Evolutionary conservation across 1,140 invertebrate species (phyloP).

Genomic region (Drosophila athabasca): DNA sequence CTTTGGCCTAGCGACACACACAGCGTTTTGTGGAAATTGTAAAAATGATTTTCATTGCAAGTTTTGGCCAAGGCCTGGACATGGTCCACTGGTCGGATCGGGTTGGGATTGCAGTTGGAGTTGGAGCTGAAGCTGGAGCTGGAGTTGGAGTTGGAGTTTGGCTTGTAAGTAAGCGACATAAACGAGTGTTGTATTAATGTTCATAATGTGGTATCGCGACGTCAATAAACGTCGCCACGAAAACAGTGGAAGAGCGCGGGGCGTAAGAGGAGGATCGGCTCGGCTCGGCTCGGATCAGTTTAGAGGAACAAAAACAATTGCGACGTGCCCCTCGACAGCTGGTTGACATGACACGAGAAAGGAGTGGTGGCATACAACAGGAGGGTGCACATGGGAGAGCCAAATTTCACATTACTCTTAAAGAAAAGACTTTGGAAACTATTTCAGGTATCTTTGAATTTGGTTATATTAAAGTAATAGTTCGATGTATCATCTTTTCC

Average conservation of each 20-base stretch:
- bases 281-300: conserved; percentile 15
- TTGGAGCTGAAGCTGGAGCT: conserved; percentile 11
- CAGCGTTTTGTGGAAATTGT: conserved; percentile 75
- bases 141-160: too few relatives aligned
- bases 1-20: conserved; percentile 56
- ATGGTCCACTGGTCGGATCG: conserved; percentile 31
- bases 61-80: conserved; percentile 41
- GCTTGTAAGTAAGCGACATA: conserved; percentile 82
- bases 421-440: not conserved
- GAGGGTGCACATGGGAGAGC: not conserved
- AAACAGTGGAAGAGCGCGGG: conserved; percentile 3
- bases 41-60: conserved; percentile 76
- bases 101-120: conserved; percentile 2
- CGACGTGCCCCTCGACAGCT: conserved; percentile 62
- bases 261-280: conserved; percentile 7
- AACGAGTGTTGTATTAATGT: conserved; percentile 83
- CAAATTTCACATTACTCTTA: conserved; percentile 12
- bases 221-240: conserved; percentile 80
- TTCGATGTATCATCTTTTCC: too few relatives aligned
- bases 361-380: not conserved
- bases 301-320: conserved; percentile 50
- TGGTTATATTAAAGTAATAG: too few relatives aligned
- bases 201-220: conserved; percentile 83
- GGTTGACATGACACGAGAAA: conserved; percentile 54
- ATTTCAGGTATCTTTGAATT: too few relatives aligned